Evolutionary conservation across 1,140 invertebrate species (phyloP).

Genomic region (Drosophila pruinosa): DNA sequence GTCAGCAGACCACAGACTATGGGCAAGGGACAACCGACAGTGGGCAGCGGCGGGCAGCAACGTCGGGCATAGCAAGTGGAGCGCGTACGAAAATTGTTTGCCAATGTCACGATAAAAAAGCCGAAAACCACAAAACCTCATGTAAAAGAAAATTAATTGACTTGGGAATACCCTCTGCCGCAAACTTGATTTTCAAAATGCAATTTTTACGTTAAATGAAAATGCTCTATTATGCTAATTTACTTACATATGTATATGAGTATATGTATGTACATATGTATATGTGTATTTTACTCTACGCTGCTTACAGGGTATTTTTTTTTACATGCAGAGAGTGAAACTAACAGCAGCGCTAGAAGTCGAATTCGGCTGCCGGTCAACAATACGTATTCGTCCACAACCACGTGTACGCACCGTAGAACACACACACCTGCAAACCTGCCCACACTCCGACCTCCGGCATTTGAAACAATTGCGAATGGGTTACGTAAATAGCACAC

Average conservation of each 20-base stretch:
- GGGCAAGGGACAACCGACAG: conserved; percentile 5
- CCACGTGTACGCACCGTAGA: conserved; percentile 34
- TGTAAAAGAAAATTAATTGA: not conserved
- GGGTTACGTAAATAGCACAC: conserved; percentile 40
- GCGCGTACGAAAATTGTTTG: conserved; percentile 70
- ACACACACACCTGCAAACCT: conserved; percentile 15
- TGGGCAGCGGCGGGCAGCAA: conserved; percentile 17
- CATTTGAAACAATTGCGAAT: conserved; percentile 36
- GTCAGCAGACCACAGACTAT: too few species aligned
- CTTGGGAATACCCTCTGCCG: conserved; percentile 8
- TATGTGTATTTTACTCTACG: too few species aligned
- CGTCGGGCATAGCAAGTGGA: conserved; percentile 71
- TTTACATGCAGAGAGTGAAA: conserved; percentile 22
- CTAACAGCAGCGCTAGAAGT: conserved; percentile 27
- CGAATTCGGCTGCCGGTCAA: conserved; percentile 4
- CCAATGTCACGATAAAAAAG: conserved; percentile 72
- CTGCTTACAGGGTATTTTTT: conserved; percentile 8
- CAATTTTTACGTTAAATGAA: not conserved
- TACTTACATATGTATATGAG: not conserved
- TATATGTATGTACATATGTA: not conserved
- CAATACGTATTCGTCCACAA: conserved; percentile 20
- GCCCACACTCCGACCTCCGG: conserved; percentile 46
- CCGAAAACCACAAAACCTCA: conserved; percentile 28
- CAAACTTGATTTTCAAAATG: not conserved
- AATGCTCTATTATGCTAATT: not conserved